Conservation (phyloP, 53 echinoderm and acorn worm species). For the Stichopus horrens region DNA sequence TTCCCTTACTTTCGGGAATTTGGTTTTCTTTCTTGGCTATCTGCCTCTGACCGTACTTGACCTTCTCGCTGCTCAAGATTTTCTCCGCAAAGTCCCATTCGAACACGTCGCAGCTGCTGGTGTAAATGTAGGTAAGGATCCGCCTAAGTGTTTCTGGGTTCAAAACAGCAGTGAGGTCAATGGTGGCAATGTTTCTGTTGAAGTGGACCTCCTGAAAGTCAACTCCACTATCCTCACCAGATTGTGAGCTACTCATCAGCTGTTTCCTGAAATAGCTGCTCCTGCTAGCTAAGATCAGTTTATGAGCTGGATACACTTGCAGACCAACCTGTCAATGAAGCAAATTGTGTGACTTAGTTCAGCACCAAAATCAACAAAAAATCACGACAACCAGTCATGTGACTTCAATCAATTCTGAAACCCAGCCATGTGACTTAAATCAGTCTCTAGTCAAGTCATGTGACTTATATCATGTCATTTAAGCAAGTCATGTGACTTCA, state of each 20-base stretch:
- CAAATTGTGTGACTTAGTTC: neutral
- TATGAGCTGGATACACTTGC: slow-evolving; percentile 72
- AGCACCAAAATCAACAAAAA: too few species aligned
- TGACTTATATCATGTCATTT: too few species aligned
- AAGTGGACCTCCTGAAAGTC: slow-evolving; percentile 4
- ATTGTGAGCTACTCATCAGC: slow-evolving; percentile 41
- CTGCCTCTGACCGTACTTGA: slow-evolving; percentile 25
- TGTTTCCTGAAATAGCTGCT: slow-evolving; percentile 83
- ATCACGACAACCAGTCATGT: too few species aligned
- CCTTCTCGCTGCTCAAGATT: slow-evolving; percentile 24
- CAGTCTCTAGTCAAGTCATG: too few species aligned
- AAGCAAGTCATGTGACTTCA: too few species aligned
- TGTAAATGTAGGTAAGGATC: slow-evolving; percentile 83
- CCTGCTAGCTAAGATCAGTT: slow-evolving; percentile 72
- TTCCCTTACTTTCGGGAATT: slow-evolving; percentile 33
- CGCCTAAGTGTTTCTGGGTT: slow-evolving; percentile 57
- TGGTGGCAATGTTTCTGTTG: slow-evolving; percentile 36
- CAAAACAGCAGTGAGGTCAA: slow-evolving; percentile 62
- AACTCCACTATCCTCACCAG: slow-evolving; percentile 26
- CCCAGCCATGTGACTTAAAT: too few species aligned
- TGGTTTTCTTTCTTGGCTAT: slow-evolving; percentile 37
- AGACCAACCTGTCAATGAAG: slow-evolving; percentile 44
- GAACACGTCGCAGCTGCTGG: slow-evolving; percentile 78
- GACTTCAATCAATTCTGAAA: too few species aligned
- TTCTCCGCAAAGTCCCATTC: slow-evolving; percentile 36